Percentiles rank a stretch among this genome's conserved stretches.
Evolutionary conservation across 2,113 vertebrate genomes (phyloP).

Genomic region (Sisor rabdophorus): DNA sequence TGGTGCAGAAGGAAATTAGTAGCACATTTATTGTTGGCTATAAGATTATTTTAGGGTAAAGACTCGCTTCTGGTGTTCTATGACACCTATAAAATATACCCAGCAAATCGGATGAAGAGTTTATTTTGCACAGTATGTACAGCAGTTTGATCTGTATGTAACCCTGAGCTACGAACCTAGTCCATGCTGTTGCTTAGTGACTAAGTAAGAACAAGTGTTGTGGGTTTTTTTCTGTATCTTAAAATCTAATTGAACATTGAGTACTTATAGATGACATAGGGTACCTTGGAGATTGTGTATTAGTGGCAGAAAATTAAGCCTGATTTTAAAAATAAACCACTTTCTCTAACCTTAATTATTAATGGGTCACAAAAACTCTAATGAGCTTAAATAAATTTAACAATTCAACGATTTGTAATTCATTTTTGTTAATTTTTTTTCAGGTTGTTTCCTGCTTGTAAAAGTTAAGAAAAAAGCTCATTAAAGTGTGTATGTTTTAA

Average conservation of each 20-base stretch:
- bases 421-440: not conserved
- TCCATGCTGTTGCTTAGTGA: constrained; percentile 8
- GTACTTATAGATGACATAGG: not conserved
- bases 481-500: not conserved
- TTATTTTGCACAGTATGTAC: not conserved
- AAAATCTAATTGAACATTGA: not conserved
- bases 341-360: not conserved
- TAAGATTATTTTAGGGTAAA: constrained; percentile 16
- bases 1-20: constrained; percentile 8
- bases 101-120: not conserved
- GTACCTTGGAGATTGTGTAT: not conserved
- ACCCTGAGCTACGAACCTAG: not conserved
- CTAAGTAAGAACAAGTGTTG: not conserved
- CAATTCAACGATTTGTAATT: not conserved
- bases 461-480: not conserved
- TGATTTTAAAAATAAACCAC: constrained; percentile 4
- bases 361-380: not conserved
- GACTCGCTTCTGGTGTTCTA: not conserved
- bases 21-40: not conserved
- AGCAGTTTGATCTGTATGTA: not conserved
- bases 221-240: not conserved
- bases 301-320: not conserved
- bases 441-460: not conserved
- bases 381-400: constrained; percentile 8
- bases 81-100: not conserved